Evolutionary conservation across 2,888 invertebrate species (phyloP).

Genomic region (Tromatobia lineatoria): DNA sequence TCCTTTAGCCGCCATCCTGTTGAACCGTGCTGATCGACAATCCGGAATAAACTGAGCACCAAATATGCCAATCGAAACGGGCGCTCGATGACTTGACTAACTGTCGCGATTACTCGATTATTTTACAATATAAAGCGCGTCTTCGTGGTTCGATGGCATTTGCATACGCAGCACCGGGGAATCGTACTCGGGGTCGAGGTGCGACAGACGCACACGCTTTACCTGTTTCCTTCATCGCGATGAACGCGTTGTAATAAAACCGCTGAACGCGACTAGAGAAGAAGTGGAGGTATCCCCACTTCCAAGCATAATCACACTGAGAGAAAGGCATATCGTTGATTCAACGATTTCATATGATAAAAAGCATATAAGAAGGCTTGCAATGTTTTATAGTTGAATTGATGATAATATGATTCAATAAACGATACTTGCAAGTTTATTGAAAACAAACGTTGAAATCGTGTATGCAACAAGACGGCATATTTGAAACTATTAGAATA

Average conservation of each 20-base stretch:
- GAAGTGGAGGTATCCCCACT: not conserved
- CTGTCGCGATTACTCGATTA: constrained; percentile 38
- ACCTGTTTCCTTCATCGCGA: constrained; percentile 39
- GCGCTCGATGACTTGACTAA: constrained; percentile 59
- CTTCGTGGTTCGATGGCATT: constrained; percentile 21
- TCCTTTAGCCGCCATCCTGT: constrained; percentile 49
- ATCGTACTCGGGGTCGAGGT: constrained; percentile 57
- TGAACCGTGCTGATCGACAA: not conserved
- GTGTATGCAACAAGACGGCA: too few relatives aligned
- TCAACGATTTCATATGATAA: too few relatives aligned
- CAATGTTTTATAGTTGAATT: too few relatives aligned
- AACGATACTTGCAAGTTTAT: too few relatives aligned
- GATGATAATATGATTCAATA: too few relatives aligned
- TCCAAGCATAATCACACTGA: not conserved
- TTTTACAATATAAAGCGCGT: constrained; percentile 8
- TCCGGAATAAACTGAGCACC: constrained; percentile 8
- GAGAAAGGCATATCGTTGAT: too few relatives aligned
- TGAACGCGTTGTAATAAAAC: not conserved
- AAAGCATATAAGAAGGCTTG: too few relatives aligned
- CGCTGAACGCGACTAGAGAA: not conserved
- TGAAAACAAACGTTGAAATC: too few relatives aligned
- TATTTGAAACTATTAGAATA: too few relatives aligned
- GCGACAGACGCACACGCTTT: constrained; percentile 2
- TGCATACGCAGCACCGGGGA: constrained; percentile 42
- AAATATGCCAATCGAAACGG: constrained; percentile 46